phyloP scores from a whole-genome alignment of 2,888 invertebrate species.

The Noctua comes region DNA sequence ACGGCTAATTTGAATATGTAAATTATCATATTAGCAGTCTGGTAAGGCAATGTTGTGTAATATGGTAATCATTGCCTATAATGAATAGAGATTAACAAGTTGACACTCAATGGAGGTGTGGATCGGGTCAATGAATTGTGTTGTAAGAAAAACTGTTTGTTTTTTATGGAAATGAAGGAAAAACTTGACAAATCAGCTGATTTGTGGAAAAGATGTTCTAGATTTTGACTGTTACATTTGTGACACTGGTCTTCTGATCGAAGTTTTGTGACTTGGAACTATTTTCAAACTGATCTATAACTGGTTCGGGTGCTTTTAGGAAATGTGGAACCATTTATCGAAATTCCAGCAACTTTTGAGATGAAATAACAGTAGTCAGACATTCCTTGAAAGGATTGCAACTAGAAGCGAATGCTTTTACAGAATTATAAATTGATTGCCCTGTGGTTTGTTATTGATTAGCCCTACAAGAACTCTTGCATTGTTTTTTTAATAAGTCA shows the following conservation, averaged over 20 bases:
- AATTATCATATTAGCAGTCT: conserved; percentile 63
- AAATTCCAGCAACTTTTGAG: conserved; percentile 10
- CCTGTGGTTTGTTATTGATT: neutral
- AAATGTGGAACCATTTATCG: conserved; percentile 20
- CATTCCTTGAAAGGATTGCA: neutral
- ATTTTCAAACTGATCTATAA: neutral
- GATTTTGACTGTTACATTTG: neutral
- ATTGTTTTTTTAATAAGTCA: neutral
- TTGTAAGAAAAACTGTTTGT: conserved; percentile 35
- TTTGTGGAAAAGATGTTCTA: neutral
- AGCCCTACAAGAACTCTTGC: neutral
- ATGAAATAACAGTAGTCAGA: conserved; percentile 5
- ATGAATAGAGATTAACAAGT: conserved; percentile 53
- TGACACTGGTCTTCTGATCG: neutral
- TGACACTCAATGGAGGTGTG: conserved; percentile 54
- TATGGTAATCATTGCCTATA: conserved; percentile 60
- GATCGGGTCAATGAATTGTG: conserved; percentile 58
- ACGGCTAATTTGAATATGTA: conserved; percentile 70
- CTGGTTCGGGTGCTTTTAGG: conserved; percentile 6
- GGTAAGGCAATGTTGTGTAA: conserved; percentile 61
- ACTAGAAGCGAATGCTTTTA: neutral
- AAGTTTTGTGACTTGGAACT: neutral
- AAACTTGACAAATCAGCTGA: neutral
- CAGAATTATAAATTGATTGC: neutral
- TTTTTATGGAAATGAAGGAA: conserved; percentile 43